Conservation (phyloP, 2,888 invertebrate genomes). For the Euphydryas editha region DNA sequence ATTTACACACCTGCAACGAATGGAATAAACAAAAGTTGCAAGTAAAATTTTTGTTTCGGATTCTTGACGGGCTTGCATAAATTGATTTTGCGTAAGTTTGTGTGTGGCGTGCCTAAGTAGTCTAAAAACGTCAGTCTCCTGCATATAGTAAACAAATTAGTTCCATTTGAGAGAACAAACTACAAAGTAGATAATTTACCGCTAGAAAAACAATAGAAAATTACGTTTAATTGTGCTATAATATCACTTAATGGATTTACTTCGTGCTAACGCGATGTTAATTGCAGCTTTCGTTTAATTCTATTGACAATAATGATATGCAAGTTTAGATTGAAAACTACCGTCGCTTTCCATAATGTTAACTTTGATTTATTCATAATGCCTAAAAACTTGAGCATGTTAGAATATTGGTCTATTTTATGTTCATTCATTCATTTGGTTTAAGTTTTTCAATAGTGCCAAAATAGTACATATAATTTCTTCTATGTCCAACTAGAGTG, state of each 20-base stretch:
- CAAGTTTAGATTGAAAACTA: constrained; percentile 4
- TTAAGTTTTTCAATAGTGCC: no score
- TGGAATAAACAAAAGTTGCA: no score
- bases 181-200: constrained; percentile 52
- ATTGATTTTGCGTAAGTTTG: no score
- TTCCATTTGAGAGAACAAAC: constrained; percentile 45
- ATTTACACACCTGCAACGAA: no score
- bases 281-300: constrained; percentile 54
- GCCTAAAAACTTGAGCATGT: background rate
- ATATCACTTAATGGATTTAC: constrained; percentile 58
- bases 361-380: background rate
- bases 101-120: no score
- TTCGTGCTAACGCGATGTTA: constrained; percentile 62
- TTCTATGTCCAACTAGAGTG: no score
- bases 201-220: constrained; percentile 56
- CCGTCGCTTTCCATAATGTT: background rate
- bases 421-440: no score
- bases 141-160: constrained; percentile 48
- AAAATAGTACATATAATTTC: no score
- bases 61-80: no score
- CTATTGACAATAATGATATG: constrained; percentile 54
- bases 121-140: background rate
- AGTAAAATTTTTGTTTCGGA: no score
- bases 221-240: constrained; percentile 66
- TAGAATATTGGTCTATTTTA: background rate